Evolutionary conservation across 23 tunicate genomes (phyloP).

Genomic region (Aplidium turbinatum): DNA sequence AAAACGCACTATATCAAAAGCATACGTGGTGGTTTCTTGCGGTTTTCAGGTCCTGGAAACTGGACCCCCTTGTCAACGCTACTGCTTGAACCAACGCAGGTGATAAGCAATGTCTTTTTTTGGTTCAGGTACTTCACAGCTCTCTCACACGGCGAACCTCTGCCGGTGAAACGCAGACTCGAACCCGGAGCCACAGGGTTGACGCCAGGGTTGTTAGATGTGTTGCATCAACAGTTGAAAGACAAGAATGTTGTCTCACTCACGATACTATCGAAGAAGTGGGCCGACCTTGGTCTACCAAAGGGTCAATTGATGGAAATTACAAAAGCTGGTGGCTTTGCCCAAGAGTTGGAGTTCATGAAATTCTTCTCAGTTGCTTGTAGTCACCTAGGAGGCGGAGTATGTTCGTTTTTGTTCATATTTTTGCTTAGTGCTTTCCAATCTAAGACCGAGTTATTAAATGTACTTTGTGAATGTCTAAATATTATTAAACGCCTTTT

Average conservation of each 20-base stretch:
- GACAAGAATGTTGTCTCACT: constrained; percentile 41
- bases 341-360: constrained; percentile 71
- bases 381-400: constrained; percentile 86
- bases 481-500: no score
- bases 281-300: constrained; percentile 88
- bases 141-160: constrained; percentile 71
- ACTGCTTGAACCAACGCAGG: no score
- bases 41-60: no score
- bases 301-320: constrained; percentile 78
- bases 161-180: constrained; percentile 87
- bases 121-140: constrained; percentile 77
- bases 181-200: constrained; percentile 84
- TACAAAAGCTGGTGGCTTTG: constrained; percentile 72
- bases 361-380: constrained; percentile 92
- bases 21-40: no score
- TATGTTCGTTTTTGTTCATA: constrained; percentile 22
- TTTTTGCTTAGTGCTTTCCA: no score
- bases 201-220: constrained; percentile 91
- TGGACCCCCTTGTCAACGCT: no score
- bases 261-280: constrained; percentile 47
- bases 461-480: no score
- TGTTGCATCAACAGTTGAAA: constrained; percentile 66
- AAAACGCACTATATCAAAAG: no score
- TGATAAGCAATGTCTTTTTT: background rate
- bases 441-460: no score